Evolutionary conservation across 2,888 invertebrate genomes (phyloP).

Genomic region (Hydrotaea cyrtoneurina): DNA sequence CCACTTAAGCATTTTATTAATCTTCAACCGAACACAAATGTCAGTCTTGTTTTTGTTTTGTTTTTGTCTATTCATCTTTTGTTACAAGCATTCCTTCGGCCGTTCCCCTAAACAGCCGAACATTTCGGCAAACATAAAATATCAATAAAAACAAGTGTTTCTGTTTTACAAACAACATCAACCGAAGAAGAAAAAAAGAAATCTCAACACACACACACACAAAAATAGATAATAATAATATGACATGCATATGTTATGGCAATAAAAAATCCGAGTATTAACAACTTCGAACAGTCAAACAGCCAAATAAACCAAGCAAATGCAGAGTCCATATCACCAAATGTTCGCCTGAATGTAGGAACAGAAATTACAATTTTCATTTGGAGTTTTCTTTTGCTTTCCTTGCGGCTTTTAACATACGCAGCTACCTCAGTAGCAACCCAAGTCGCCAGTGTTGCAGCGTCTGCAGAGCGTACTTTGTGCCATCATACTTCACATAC

Average conservation of each 20-base stretch:
- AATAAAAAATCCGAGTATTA: not conserved
- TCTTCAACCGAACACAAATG: not conserved
- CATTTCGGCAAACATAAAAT: conserved; percentile 12
- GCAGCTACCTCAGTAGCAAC: conserved; percentile 23
- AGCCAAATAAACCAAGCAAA: not conserved
- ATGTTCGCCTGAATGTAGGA: not conserved
- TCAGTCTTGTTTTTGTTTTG: not conserved
- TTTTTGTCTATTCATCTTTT: not conserved
- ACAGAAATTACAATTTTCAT: conserved; percentile 4
- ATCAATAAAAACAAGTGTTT: conserved; percentile 17
- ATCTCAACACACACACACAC: not conserved
- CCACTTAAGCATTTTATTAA: not conserved
- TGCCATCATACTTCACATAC: conserved; percentile 2
- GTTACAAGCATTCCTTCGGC: not conserved
- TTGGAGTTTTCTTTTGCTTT: conserved; percentile 10
- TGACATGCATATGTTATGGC: conserved; percentile 7
- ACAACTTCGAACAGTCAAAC: conserved; percentile 1
- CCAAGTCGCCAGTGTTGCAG: not conserved
- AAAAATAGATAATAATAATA: conserved; percentile 1
- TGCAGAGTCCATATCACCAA: not conserved
- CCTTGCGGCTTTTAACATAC: not conserved
- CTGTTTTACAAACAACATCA: not conserved
- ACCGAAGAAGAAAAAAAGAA: not conserved
- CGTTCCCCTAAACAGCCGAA: not conserved
- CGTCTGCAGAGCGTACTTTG: not conserved